Evolutionary conservation across 2,888 invertebrate species (phyloP).

Genomic region (Himalopsyche japonica): DNA sequence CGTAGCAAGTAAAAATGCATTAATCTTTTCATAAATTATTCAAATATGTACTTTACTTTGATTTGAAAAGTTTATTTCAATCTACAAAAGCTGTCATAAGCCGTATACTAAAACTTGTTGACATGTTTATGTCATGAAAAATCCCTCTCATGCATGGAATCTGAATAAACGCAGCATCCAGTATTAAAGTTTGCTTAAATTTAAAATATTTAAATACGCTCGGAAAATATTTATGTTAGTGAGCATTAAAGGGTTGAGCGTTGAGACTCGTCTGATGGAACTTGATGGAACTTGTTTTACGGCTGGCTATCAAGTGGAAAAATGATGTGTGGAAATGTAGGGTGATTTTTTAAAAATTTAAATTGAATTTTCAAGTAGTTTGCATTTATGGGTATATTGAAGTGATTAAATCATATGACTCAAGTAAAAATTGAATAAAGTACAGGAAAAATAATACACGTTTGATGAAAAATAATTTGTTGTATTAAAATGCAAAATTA

Average conservation of each 20-base stretch:
- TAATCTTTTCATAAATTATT: no score
- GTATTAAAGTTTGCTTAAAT: neutral
- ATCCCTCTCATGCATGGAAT: neutral
- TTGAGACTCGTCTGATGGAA: neutral
- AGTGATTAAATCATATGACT: neutral
- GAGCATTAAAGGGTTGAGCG: neutral
- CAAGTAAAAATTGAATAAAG: neutral
- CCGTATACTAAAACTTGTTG: neutral
- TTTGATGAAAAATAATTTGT: no score
- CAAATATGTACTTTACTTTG: neutral
- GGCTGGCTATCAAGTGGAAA: neutral
- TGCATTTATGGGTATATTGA: neutral
- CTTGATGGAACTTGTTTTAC: neutral
- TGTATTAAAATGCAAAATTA: no score
- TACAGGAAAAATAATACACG: no score
- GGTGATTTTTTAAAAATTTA: neutral
- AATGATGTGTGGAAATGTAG: neutral
- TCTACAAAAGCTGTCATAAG: neutral
- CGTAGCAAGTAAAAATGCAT: no score
- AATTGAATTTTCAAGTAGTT: neutral
- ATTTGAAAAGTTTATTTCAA: neutral
- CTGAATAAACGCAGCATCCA: neutral
- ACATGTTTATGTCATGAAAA: neutral
- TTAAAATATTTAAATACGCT: neutral
- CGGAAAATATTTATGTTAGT: neutral